A percentile compares a stretch with the other conserved stretches of the same genome.
These are phyloP conservation scores for Macrobrachium nipponense DNA, from an alignment of 1,140 invertebrate genomes.

Conservation along the genomic window DNA sequence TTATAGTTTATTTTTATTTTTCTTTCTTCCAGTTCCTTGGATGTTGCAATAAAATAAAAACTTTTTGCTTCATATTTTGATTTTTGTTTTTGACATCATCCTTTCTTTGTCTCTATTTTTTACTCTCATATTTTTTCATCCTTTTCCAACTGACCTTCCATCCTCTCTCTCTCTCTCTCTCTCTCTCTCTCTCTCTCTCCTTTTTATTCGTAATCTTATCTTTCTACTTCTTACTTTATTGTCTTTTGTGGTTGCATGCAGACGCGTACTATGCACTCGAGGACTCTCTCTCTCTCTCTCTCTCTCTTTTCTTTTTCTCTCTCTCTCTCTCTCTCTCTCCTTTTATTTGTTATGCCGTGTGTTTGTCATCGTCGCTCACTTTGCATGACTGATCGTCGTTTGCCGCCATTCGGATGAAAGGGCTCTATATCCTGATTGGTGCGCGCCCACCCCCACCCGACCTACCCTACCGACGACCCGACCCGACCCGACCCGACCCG, in stretches of 20 bases:
- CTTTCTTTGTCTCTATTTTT: no score
- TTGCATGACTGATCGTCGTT: not conserved
- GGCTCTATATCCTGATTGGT: no score
- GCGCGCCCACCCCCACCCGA: no score
- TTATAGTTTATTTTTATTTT: not conserved
- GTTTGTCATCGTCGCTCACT: not conserved
- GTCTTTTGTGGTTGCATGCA: no score
- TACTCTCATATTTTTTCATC: no score
- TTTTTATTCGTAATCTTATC: not conserved
- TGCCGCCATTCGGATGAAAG: no score
- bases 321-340: not conserved
- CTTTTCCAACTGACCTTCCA: not conserved
- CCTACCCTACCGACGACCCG: not conserved
- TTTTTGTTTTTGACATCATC: no score
- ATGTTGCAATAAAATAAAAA: no score
- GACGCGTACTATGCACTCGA: not conserved
- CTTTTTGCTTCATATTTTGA: no score
- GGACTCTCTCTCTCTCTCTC: no score
- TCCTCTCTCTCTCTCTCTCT: not conserved
- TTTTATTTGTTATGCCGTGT: not conserved
- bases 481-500: not conserved
- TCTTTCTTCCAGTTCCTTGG: no score
- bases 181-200: slow-evolving; percentile 16
- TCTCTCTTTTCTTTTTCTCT: not conserved
- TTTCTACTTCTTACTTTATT: not conserved